A percentile compares a stretch with the other conserved stretches of the same genome.
Conservation (phyloP, 2,113 vertebrate species). For the Merops nubicus region DNA sequence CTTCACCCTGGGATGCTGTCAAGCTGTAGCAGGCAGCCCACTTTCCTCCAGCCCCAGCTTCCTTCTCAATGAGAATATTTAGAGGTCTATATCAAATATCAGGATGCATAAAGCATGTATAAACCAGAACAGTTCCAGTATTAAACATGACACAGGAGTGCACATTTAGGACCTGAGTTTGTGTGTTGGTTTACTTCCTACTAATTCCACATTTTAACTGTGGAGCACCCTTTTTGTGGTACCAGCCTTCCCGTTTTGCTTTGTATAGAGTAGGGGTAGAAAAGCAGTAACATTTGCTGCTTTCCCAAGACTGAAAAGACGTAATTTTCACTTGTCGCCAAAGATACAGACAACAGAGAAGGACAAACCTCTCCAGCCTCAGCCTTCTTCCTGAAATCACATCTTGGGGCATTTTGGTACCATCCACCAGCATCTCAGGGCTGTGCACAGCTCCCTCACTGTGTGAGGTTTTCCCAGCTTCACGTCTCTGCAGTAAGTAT, state of each 20-base stretch:
- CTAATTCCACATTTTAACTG: background rate
- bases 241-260: background rate
- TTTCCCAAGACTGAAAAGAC: background rate
- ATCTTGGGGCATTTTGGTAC: background rate
- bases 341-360: background rate
- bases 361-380: background rate
- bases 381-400: background rate
- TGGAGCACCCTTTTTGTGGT: background rate
- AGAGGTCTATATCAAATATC: background rate
- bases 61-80: background rate
- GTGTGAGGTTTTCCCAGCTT: background rate
- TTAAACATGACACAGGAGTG: background rate
- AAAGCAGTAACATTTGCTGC: background rate
- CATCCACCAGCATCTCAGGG: fast-evolving
- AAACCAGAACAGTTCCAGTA: background rate
- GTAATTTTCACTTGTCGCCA: background rate
- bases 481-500: background rate
- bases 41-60: background rate
- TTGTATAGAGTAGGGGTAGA: background rate
- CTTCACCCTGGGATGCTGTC: background rate
- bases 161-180: background rate
- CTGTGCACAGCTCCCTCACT: fast-evolving
- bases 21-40: background rate
- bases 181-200: background rate
- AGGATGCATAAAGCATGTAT: background rate